Evolutionary conservation across 2,797 vertebrate genomes (phyloP).

Genomic region (Onychomys leucogaster): DNA sequence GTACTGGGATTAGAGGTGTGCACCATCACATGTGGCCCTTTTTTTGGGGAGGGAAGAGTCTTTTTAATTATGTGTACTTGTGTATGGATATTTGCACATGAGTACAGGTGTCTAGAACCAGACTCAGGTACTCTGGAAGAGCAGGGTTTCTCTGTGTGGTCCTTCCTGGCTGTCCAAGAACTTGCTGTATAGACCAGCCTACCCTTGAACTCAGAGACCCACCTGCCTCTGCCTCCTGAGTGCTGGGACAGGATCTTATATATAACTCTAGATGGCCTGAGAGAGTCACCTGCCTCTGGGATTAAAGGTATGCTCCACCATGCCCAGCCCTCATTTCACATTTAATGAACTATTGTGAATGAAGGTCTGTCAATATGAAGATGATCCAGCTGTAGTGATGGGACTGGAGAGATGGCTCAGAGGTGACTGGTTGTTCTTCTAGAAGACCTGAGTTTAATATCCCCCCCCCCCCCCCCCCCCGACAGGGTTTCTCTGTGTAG

Average conservation of each 20-base stretch:
- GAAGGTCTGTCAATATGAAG: background rate
- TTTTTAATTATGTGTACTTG: background rate
- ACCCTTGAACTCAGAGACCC: background rate
- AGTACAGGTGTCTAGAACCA: background rate
- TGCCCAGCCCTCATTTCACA: background rate
- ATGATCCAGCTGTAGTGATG: background rate
- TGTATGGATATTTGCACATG: background rate
- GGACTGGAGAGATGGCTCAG: background rate
- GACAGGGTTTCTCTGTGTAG: too few species aligned
- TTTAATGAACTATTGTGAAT: background rate
- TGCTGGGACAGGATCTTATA: background rate
- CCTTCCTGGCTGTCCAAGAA: background rate
- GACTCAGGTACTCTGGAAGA: background rate
- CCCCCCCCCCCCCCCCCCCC: too few species aligned
- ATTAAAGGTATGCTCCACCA: too few species aligned
- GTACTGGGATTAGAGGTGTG: background rate
- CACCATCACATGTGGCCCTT: too few species aligned
- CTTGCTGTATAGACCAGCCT: background rate
- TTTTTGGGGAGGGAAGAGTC: background rate
- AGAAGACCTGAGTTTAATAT: background rate
- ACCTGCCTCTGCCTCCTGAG: background rate
- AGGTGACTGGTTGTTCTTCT: background rate
- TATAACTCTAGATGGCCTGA: background rate
- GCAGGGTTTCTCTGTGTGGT: background rate
- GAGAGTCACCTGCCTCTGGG: background rate